Conservation (phyloP, 2,888 invertebrate genomes). For the Xylota sylvarum region DNA sequence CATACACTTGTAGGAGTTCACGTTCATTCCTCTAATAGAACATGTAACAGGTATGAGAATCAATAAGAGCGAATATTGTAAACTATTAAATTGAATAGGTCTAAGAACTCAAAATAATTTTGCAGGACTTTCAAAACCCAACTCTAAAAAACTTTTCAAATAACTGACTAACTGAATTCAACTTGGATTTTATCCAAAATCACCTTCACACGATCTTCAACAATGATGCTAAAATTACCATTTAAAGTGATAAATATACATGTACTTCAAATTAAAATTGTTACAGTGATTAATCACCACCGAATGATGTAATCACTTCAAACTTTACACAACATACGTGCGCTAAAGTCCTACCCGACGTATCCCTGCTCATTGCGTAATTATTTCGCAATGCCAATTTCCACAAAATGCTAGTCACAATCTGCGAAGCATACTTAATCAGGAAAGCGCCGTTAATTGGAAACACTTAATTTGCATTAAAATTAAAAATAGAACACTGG, state of each 20-base stretch:
- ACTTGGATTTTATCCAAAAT: too few species aligned
- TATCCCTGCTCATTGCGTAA: slow-evolving; percentile 65
- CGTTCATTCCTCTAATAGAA: too few species aligned
- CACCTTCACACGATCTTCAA: neutral
- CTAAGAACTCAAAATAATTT: too few species aligned
- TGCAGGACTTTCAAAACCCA: too few species aligned
- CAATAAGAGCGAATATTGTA: too few species aligned
- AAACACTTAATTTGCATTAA: slow-evolving; percentile 76
- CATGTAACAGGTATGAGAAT: too few species aligned
- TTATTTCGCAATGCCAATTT: slow-evolving; percentile 58
- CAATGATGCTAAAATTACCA: slow-evolving; percentile 20
- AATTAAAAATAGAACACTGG: slow-evolving; percentile 72
- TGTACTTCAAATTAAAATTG: slow-evolving; percentile 13
- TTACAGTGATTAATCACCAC: slow-evolving; percentile 30
- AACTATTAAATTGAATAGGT: too few species aligned
- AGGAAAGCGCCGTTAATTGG: slow-evolving; percentile 75
- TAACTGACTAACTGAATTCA: neutral
- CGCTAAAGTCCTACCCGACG: neutral
- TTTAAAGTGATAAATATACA: slow-evolving; percentile 26
- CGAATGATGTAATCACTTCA: slow-evolving; percentile 57
- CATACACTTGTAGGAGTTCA: too few species aligned
- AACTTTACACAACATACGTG: slow-evolving; percentile 13
- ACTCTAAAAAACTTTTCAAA: neutral
- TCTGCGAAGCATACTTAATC: slow-evolving; percentile 51
- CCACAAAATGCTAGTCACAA: slow-evolving; percentile 36